These are phyloP conservation scores for Dicranocentrus wangi DNA, from an alignment of 2,888 invertebrate species.

Conservation along the genomic window DNA sequence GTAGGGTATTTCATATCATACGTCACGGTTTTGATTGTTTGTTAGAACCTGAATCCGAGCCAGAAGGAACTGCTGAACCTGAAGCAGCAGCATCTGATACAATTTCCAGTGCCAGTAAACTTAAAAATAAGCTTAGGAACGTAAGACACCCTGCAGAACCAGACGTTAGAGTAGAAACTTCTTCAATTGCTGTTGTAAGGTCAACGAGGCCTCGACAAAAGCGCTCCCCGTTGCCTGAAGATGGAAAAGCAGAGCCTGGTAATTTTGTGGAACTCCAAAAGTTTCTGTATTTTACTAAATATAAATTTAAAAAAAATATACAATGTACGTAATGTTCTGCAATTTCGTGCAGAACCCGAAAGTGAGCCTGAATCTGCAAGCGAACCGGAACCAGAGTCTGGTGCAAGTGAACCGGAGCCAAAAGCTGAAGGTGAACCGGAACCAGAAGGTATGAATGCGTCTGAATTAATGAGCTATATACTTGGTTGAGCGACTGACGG, in stretches of 20 bases:
- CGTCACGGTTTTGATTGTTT: neutral
- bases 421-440: slow-evolving; percentile 74
- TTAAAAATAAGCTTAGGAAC: slow-evolving; percentile 57
- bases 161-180: slow-evolving; percentile 69
- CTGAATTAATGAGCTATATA: too few relatives aligned
- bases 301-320: too few relatives aligned
- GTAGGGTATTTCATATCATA: too few relatives aligned
- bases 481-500: too few relatives aligned
- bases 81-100: slow-evolving; percentile 73
- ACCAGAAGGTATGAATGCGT: slow-evolving; percentile 11
- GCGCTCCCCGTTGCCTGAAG: slow-evolving; percentile 55
- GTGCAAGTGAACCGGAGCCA: slow-evolving; percentile 72
- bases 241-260: slow-evolving; percentile 62
- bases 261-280: too few relatives aligned
- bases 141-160: slow-evolving; percentile 36
- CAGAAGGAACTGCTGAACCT: slow-evolving; percentile 74
- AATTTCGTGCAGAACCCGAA: slow-evolving; percentile 73
- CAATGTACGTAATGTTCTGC: too few relatives aligned
- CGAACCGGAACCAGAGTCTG: slow-evolving; percentile 74
- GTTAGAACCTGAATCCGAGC: slow-evolving; percentile 29
- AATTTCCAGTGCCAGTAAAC: slow-evolving; percentile 65
- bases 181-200: slow-evolving; percentile 66
- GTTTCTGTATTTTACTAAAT: too few relatives aligned
- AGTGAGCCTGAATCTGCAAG: slow-evolving; percentile 72
- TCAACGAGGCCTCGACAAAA: slow-evolving; percentile 51